Conservation (phyloP, 2,113 vertebrate genomes). For the Balaenoptera acutorostrata region DNA sequence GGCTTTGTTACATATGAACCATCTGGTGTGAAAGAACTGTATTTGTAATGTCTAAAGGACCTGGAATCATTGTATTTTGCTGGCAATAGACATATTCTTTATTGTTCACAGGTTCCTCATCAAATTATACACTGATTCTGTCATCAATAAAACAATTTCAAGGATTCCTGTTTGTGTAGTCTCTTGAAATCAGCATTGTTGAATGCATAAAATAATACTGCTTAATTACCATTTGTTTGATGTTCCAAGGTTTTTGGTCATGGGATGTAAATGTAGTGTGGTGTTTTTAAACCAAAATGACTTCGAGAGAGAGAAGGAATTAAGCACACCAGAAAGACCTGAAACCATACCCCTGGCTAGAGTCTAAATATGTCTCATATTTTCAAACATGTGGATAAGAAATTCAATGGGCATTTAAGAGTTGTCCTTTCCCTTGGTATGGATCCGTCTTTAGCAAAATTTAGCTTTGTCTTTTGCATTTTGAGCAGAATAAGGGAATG, state of each 20-base stretch:
- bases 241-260: conserved; percentile 4
- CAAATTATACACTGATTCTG: conserved; percentile 73
- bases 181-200: conserved; percentile 49
- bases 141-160: conserved; percentile 81
- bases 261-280: not conserved
- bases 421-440: not conserved
- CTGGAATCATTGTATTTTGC: conserved; percentile 76
- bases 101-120: conserved; percentile 73
- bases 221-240: conserved; percentile 26
- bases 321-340: not conserved
- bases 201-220: conserved; percentile 34
- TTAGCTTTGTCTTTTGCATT: not conserved
- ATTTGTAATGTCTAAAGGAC: conserved; percentile 77
- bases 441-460: not conserved
- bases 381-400: not conserved
- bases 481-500: not conserved
- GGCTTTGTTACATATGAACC: conserved; percentile 71
- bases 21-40: conserved; percentile 74
- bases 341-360: not conserved
- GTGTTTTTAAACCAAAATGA: conserved; percentile 44
- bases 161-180: conserved; percentile 67
- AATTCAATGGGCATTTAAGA: not conserved
- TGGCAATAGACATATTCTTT: conserved; percentile 74
- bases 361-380: not conserved
- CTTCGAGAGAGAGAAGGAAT: not conserved